Evolutionary conservation across 1,140 invertebrate species (phyloP), one percentile per base, ranked within the genome.

Genomic region (Zaprionus davidi): DNA sequence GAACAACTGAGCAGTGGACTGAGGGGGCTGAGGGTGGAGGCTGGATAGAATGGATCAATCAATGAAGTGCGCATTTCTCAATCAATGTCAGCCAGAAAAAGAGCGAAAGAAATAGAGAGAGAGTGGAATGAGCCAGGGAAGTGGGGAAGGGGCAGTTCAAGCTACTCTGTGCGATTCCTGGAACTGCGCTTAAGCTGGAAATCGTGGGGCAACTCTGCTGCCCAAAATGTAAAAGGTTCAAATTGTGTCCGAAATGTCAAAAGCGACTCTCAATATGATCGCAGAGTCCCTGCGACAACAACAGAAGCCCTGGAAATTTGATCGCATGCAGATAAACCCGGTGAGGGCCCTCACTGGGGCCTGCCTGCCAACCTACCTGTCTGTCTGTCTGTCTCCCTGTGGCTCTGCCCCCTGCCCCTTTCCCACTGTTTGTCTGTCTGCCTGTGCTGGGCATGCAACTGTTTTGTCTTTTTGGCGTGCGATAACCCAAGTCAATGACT

Each of bases 161-260:
- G 63, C 58, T 38, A 73, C 64, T 78, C 63, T 66, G 68, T 60
- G 59, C 55, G 26, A 77, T 90, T 90, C 85, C 65, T 71, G 82
- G 86, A 90, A 82, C 53, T 71, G 55, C 34, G 51, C 80, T 58
- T 58, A 65, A 79, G 70, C 76, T 79, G 70, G 51, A 91, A 90
- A 90, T 90, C 78, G 85, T 90, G 81, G 78, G 63, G 70, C 57
- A 67, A 63, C 71, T 67, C 80, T 60, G 41, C 41, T 46, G 41
- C 57, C 36, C 66, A 58, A 82, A 76, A 79, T 71, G 82, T 86
- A 90, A 90, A 90, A 82, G 86, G 86, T 82, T 90, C 87, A 90
- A 90, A 91, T 90, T 86, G 86, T 90, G 86, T 90, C 87, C 82
- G 78, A 90, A 90, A 90, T 90, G 86, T 90, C 86, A 90, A 90